These are phyloP conservation scores for Carcharodon carcharias DNA, from an alignment of 2,797 vertebrate species.

Conservation along the genomic window DNA sequence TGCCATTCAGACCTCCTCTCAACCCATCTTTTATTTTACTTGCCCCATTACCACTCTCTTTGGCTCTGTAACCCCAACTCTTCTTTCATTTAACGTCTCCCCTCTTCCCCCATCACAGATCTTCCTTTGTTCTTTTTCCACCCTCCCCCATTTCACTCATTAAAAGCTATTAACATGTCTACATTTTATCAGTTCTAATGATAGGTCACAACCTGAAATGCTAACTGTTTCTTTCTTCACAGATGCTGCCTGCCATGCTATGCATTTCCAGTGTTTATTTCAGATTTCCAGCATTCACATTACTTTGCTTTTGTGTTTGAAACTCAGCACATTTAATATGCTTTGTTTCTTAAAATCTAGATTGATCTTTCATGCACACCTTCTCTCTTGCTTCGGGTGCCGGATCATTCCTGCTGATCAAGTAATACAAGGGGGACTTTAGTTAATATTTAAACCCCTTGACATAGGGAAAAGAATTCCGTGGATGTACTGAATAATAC, in stretches of 20 bases:
- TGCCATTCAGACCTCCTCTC: too few relatives aligned
- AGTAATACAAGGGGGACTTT: background rate
- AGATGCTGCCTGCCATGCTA: background rate
- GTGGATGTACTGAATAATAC: background rate
- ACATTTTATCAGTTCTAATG: too few relatives aligned
- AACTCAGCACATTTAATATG: background rate
- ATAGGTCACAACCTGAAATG: too few relatives aligned
- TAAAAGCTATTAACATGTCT: too few relatives aligned
- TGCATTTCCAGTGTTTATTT: background rate
- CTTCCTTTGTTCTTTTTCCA: too few relatives aligned
- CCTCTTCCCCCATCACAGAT: too few relatives aligned
- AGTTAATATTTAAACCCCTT: background rate
- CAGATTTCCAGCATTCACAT: background rate
- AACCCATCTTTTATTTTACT: too few relatives aligned
- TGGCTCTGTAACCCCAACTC: too few relatives aligned
- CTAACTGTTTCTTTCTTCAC: too few relatives aligned
- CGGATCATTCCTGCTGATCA: background rate
- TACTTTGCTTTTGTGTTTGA: background rate
- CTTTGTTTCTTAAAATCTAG: background rate
- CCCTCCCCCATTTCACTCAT: too few relatives aligned
- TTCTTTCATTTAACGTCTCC: too few relatives aligned
- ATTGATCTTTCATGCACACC: background rate
- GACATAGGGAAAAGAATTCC: background rate
- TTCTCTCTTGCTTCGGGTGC: background rate
- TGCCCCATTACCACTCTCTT: too few relatives aligned